These are phyloP conservation scores for Vultur gryphus DNA, from an alignment of 2,797 vertebrate genomes.

Conservation along the genomic window DNA sequence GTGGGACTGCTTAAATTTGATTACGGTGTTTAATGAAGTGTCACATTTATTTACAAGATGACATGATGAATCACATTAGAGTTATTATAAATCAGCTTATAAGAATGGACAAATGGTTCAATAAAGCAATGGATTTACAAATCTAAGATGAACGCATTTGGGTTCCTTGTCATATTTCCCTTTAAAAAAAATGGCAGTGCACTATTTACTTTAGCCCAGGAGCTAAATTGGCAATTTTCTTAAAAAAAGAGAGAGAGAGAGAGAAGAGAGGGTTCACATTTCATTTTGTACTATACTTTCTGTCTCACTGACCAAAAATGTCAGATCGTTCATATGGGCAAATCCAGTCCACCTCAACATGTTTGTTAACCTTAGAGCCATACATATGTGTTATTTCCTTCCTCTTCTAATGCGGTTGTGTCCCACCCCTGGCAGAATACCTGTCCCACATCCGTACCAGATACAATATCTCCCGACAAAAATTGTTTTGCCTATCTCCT, in stretches of 20 bases:
- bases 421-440: neutral
- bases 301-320: conserved; percentile 37
- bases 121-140: conserved; percentile 57
- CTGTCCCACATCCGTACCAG: neutral
- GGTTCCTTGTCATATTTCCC: conserved; percentile 33
- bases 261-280: neutral
- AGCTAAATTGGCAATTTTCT: conserved; percentile 56
- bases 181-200: conserved; percentile 5
- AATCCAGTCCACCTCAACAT: conserved; percentile 47
- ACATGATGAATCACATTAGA: conserved; percentile 71
- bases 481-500: neutral
- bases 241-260: neutral
- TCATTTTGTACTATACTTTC: neutral
- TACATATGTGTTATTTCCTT: neutral
- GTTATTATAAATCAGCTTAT: conserved; percentile 70
- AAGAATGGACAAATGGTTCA: conserved; percentile 71
- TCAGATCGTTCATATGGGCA: conserved; percentile 47
- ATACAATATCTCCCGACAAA: neutral
- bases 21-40: conserved; percentile 81
- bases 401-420: neutral
- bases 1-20: conserved; percentile 74
- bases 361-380: neutral
- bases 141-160: conserved; percentile 36
- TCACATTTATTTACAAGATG: conserved; percentile 77
- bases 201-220: conserved; percentile 43